Evolutionary conservation across 2,888 invertebrate species (phyloP).

Genomic region (Limenitis camilla): DNA sequence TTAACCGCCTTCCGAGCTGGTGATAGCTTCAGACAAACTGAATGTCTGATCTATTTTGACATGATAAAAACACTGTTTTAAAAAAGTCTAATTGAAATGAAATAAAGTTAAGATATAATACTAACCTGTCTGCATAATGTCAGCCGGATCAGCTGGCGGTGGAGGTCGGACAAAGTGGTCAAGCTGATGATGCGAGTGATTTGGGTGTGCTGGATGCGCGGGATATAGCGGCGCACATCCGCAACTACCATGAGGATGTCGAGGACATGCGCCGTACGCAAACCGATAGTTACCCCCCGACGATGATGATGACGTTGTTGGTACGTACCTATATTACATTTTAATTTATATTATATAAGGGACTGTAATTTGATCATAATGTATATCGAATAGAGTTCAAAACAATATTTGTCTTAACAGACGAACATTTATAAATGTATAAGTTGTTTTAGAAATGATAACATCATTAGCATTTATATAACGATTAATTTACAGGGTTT

Average conservation of each 20-base stretch:
- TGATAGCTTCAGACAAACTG: no score
- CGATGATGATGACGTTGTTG: conserved; percentile 63
- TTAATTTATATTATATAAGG: neutral
- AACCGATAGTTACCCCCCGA: conserved; percentile 65
- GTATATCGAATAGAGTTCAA: conserved; percentile 34
- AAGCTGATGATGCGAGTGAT: conserved; percentile 72
- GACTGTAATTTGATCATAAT: neutral
- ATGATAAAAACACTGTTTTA: no score
- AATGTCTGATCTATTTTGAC: no score
- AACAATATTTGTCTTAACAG: neutral
- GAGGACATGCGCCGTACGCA: conserved; percentile 78
- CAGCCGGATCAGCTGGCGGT: conserved; percentile 65
- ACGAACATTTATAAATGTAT: neutral
- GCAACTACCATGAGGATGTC: conserved; percentile 85
- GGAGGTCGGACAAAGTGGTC: conserved; percentile 72
- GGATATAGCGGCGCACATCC: conserved; percentile 74
- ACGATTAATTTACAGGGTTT: no score
- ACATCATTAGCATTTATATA: no score
- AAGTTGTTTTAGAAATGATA: neutral
- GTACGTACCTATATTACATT: conserved; percentile 72
- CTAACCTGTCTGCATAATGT: conserved; percentile 67
- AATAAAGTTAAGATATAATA: neutral
- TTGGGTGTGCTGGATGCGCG: conserved; percentile 66
- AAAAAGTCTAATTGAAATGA: no score
- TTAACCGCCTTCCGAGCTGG: no score